A percentile compares a stretch with the other conserved stretches of the same genome.
Evolutionary conservation across 2,113 vertebrate species (phyloP).

Genomic region (Atrichornis clamosus): DNA sequence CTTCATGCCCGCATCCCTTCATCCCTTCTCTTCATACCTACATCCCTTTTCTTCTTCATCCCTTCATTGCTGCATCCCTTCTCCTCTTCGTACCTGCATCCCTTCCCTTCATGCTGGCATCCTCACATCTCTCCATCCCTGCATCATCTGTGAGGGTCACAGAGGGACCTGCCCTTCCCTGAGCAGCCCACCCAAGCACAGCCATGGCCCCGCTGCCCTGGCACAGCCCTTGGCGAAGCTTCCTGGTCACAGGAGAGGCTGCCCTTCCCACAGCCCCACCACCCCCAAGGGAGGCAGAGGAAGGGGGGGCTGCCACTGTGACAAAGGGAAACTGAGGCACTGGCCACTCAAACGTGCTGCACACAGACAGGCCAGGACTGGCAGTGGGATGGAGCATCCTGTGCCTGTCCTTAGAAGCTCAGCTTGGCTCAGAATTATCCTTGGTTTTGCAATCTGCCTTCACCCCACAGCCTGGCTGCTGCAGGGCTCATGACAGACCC

Average conservation of each 20-base stretch:
- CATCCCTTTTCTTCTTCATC: too few species aligned
- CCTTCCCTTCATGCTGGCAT: neutral
- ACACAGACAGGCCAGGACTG: neutral
- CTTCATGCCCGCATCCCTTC: too few species aligned
- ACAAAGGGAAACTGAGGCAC: neutral
- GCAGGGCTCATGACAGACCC: accelerated
- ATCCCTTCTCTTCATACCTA: too few species aligned
- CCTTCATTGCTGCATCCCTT: neutral
- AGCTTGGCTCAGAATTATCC: neutral
- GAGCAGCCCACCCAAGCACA: neutral
- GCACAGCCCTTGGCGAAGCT: accelerated
- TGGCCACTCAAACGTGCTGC: accelerated
- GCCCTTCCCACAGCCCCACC: neutral
- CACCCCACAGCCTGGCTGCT: neutral
- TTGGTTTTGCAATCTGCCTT: neutral
- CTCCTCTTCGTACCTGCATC: accelerated
- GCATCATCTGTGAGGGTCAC: neutral
- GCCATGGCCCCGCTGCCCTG: neutral
- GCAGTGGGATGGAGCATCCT: neutral
- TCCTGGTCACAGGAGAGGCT: accelerated
- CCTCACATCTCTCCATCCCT: neutral
- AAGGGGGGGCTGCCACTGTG: accelerated
- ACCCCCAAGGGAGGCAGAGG: neutral
- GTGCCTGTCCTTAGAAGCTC: neutral
- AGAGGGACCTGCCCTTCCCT: neutral